Base-by-base conservation (phyloP, 2,888 invertebrate species). In the Parascotia fuliginaria region DNA sequence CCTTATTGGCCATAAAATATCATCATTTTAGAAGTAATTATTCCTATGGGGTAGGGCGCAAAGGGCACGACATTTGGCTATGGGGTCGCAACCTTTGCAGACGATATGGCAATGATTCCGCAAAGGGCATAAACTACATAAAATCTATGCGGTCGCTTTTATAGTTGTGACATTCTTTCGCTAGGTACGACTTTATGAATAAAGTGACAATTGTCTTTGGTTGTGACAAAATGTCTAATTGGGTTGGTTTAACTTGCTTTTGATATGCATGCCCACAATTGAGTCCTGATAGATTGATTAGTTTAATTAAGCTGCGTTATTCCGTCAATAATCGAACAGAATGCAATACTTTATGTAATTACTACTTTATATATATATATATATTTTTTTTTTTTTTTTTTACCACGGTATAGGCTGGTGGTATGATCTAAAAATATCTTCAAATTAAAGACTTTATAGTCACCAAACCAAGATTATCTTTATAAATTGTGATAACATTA, bases 31-130 rank as follows among this genome's bases (percentile, higher is more conserved):
- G n/a, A 42, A 29, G 33, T 71, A 51, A 62, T 59, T 63, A 70
- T 65, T 70, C 72, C 72, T 72, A 43, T 43, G 70, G 76, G 70
- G 65, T 56, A 64, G 58, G 64, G 77, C 73, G 66, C 83, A 88
- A 89, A 89, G 89, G 87, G 72, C 83, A 60, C 73, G 89, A 79
- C 87, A 88, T 89, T 89, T 85, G 81, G 70, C 75, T 58, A 72
- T 67, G 70, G 75, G 85, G 82, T 82, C 81, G 63, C 69, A 79
- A 81, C 89, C 89, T 88, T 88, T 88, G 63, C 66, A 67, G 74
- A 75, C 74, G 79, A 77, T 70, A 70, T 70, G 63, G 64, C 66
- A 64, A 65, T 66, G 68, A 55, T 62, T 73, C 67, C 61, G 62
- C 72, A 89, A 89, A 87, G 87, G 86, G 79, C 86, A 69, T 53